Evolutionary conservation across 2,113 vertebrate genomes (phyloP).

Genomic region (Prolemur simus): DNA sequence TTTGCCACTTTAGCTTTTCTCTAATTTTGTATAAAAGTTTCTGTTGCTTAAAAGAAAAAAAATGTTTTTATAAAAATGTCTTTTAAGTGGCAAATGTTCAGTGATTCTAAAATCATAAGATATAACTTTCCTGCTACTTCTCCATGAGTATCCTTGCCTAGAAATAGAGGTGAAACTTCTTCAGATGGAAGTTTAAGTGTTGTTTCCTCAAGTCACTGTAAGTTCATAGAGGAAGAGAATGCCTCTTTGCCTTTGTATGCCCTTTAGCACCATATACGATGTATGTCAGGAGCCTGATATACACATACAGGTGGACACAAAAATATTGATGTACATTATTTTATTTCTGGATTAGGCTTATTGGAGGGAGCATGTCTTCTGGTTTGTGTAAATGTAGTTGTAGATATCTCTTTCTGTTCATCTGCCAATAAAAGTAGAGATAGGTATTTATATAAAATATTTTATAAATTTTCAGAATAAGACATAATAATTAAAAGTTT

Average conservation of each 20-base stretch:
- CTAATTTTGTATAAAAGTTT: not conserved
- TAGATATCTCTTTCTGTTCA: not conserved
- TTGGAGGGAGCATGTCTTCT: not conserved
- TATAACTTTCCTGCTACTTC: not conserved
- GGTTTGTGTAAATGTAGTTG: not conserved
- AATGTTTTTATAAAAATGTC: not conserved
- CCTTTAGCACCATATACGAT: not conserved
- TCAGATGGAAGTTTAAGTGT: not conserved
- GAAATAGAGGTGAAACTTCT: not conserved
- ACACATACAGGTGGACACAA: not conserved
- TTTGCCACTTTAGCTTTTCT: not conserved
- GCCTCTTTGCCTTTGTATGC: not conserved
- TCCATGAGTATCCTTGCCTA: not conserved
- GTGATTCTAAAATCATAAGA: not conserved
- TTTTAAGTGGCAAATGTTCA: not conserved
- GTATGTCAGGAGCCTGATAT: not conserved
- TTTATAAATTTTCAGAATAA: not conserved
- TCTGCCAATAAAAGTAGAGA: not conserved
- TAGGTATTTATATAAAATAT: not conserved
- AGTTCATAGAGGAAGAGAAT: not conserved
- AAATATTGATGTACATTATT: not conserved
- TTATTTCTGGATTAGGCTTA: not conserved
- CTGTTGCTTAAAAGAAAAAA: not conserved
- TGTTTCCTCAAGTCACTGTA: not conserved
- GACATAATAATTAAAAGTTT: not conserved